Evolutionary conservation across 2,113 vertebrate species (phyloP).

Genomic region (Percopsis transmontana): DNA sequence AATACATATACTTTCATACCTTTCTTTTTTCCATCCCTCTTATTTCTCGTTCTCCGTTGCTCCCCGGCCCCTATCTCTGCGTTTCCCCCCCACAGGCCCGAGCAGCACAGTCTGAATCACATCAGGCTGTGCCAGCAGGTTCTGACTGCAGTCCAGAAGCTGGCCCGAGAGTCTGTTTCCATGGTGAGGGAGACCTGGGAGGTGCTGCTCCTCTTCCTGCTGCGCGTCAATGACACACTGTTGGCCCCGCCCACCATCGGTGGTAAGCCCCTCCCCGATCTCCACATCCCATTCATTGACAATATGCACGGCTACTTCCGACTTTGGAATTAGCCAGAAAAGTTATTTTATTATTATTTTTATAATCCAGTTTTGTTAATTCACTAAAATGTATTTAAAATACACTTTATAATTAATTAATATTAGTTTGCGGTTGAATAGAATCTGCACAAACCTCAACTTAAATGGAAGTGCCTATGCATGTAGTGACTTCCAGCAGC

Average conservation of each 20-base stretch:
- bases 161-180: conserved; percentile 88
- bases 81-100: conserved; percentile 72
- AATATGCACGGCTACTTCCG: background rate
- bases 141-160: conserved; percentile 91
- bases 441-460: no score
- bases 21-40: background rate
- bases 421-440: no score
- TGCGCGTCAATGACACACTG: conserved; percentile 93
- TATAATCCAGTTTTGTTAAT: background rate
- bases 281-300: background rate
- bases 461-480: no score
- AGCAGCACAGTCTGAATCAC: conserved; percentile 88
- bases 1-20: background rate
- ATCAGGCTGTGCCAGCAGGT: conserved; percentile 93
- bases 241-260: conserved; percentile 89
- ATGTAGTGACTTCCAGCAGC: no score
- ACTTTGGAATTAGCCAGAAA: background rate
- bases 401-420: no score
- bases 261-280: conserved; percentile 71
- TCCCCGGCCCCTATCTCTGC: background rate
- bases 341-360: no score
- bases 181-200: conserved; percentile 98
- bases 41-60: background rate
- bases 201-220: conserved; percentile 91
- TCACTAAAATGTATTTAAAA: background rate